Conservation (phyloP, 2,797 vertebrate genomes). For the Galagoides demidoff region DNA sequence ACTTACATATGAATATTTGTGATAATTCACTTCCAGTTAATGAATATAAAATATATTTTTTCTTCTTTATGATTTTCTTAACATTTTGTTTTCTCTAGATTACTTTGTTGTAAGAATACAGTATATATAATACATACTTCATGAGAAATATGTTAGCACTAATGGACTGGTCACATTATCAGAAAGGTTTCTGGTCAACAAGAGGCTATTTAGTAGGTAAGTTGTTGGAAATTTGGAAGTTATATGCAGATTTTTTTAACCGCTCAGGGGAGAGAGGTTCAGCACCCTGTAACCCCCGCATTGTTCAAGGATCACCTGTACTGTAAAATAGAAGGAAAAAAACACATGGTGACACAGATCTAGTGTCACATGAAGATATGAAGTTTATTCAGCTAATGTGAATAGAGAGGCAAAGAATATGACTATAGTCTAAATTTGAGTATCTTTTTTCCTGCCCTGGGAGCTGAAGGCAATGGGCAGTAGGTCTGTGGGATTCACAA, state of each 20-base stretch:
- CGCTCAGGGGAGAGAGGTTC: no score
- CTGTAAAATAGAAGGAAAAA: not conserved
- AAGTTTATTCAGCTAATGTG: not conserved
- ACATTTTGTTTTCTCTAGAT: not conserved
- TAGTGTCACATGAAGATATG: not conserved
- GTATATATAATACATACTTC: not conserved
- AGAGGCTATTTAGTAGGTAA: not conserved
- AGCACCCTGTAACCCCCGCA: not conserved
- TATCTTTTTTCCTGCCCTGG: not conserved
- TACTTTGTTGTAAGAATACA: not conserved
- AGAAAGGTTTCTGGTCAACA: not conserved
- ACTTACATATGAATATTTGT: not conserved
- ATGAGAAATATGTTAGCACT: not conserved
- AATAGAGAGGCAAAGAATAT: not conserved
- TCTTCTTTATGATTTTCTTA: not conserved
- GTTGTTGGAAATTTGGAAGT: not conserved
- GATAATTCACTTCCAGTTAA: not conserved
- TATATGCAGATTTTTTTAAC: not conserved
- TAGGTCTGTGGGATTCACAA: not conserved
- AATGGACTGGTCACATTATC: not conserved
- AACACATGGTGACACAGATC: not conserved
- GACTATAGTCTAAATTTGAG: not conserved
- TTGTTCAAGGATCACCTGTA: not conserved
- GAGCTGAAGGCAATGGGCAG: not conserved
- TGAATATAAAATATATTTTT: not conserved